A percentile compares a stretch with the other conserved stretches of the same genome.
phyloP scores from a whole-genome alignment of 2,888 invertebrate genomes.

The Leptinotarsa juncta region DNA sequence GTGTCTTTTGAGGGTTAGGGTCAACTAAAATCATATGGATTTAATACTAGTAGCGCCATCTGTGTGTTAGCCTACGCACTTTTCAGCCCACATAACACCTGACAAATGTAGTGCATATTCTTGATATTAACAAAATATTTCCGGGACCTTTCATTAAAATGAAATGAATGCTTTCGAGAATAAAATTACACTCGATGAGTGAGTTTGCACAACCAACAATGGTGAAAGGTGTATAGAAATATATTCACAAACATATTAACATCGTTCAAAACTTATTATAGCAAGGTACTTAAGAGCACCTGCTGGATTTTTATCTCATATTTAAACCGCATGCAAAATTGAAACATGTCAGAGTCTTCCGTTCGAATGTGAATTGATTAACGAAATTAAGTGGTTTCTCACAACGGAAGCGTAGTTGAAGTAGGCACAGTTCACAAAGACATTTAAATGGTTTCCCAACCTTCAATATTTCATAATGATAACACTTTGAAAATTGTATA shows the following conservation, averaged over 20 bases:
- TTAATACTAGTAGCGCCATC: no score
- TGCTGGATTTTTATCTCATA: conserved; percentile 2
- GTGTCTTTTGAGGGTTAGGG: no score
- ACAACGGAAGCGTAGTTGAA: not conserved
- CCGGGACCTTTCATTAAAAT: not conserved
- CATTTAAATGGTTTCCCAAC: no score
- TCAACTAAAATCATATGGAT: no score
- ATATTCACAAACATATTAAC: not conserved
- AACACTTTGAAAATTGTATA: no score
- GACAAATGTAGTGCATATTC: no score
- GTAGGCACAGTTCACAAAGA: no score
- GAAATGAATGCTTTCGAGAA: not conserved
- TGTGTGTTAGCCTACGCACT: no score
- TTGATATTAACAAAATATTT: no score
- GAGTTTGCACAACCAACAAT: not conserved
- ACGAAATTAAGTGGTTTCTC: not conserved
- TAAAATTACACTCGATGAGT: not conserved
- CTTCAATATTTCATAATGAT: no score
- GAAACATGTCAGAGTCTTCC: not conserved
- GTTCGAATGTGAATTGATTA: not conserved
- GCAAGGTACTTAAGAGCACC: not conserved
- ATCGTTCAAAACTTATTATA: conserved; percentile 1
- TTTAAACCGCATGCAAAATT: not conserved
- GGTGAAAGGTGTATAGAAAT: conserved; percentile 11
- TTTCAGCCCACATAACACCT: no score